Evolutionary conservation across 2,888 invertebrate genomes (phyloP).

Genomic region (Stenoptilia bipunctidactyla): DNA sequence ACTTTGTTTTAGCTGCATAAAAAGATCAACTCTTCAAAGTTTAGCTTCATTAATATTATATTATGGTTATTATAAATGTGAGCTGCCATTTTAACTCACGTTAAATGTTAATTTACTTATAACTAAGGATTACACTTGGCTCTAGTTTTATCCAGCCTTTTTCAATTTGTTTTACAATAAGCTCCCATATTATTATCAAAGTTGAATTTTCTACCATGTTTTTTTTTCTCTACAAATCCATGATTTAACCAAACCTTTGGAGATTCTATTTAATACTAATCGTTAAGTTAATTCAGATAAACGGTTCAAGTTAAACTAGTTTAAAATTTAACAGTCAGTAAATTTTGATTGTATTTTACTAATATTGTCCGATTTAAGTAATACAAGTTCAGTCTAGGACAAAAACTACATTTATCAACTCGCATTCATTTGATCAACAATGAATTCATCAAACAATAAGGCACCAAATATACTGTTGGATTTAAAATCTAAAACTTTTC

Average conservation of each 20-base stretch:
- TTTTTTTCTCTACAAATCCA: constrained; percentile 23
- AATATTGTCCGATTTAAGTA: too few relatives aligned
- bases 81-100: not conserved
- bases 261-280: constrained; percentile 10
- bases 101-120: constrained; percentile 1
- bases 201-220: constrained; percentile 19
- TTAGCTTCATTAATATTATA: too few relatives aligned
- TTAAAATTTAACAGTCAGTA: constrained; percentile 17
- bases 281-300: constrained; percentile 20
- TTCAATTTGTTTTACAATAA: too few relatives aligned
- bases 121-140: constrained; percentile 1
- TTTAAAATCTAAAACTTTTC: constrained; percentile 5
- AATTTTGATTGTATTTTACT: too few relatives aligned
- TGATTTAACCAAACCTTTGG: too few relatives aligned
- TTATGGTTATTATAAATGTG: too few relatives aligned
- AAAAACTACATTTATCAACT: not conserved
- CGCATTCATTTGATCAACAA: not conserved
- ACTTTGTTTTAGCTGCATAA: too few relatives aligned
- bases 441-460: not conserved
- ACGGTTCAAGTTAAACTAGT: constrained; percentile 14
- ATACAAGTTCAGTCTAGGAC: too few relatives aligned
- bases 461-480: constrained; percentile 4
- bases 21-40: too few relatives aligned
- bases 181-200: too few relatives aligned
- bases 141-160: not conserved